Conservation (phyloP, 2,797 vertebrate species). For the Pogoniulus pusillus region DNA sequence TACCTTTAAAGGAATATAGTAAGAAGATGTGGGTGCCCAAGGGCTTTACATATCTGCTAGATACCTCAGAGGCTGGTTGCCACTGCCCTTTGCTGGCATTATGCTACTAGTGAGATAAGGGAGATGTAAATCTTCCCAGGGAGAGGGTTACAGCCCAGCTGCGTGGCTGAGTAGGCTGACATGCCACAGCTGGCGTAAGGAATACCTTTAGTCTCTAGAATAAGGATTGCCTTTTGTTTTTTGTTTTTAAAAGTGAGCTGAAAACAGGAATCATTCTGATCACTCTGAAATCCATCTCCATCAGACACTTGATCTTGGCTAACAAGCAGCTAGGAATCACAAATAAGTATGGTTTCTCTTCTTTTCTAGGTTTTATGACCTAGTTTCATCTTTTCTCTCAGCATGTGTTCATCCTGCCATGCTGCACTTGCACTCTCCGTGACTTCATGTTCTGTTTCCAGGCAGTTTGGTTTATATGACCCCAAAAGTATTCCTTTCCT, state of each 20-base stretch:
- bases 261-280: not conserved
- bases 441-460: conserved; percentile 5
- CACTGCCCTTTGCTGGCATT: not conserved
- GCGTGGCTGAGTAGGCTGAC: not conserved
- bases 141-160: not conserved
- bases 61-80: not conserved
- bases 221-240: not conserved
- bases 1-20: not conserved
- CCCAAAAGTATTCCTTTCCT: not conserved
- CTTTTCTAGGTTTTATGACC: conserved; percentile 6
- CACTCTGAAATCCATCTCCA: not conserved
- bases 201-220: not conserved
- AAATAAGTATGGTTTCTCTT: not conserved
- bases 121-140: not conserved
- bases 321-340: not conserved
- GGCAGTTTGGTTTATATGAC: not conserved
- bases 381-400: not conserved
- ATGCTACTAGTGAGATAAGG: not conserved
- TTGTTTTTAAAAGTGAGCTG: not conserved
- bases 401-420: not conserved
- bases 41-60: not conserved
- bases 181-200: not conserved
- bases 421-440: not conserved
- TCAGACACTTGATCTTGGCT: not conserved
- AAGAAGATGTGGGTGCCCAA: not conserved